phyloP scores from a whole-genome alignment of 1,140 invertebrate genomes.

The Brachionus koreanus region DNA sequence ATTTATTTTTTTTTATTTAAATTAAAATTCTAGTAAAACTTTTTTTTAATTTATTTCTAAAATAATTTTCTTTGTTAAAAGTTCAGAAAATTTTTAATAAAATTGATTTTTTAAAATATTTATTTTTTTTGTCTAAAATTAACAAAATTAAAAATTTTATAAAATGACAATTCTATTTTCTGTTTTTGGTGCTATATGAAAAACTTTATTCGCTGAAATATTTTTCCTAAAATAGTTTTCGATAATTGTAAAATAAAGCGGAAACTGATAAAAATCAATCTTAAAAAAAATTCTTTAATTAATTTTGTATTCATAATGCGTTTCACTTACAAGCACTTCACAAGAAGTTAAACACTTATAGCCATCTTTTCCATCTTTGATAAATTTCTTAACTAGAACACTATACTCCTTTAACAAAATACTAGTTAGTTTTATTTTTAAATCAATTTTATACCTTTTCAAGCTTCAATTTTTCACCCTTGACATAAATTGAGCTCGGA shows the following conservation, averaged over 20 bases:
- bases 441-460: conserved; percentile 2
- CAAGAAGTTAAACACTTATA: conserved; percentile 12
- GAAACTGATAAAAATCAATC: conserved; percentile 28
- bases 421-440: background rate
- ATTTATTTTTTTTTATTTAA: too few relatives aligned
- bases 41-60: too few relatives aligned
- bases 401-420: background rate
- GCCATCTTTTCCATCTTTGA: conserved; percentile 40
- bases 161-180: conserved; percentile 20
- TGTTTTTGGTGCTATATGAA: background rate
- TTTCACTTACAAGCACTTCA: background rate
- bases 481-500: conserved; percentile 43
- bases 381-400: background rate
- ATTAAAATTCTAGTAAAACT: too few relatives aligned
- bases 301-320: background rate
- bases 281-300: background rate
- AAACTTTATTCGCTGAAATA: background rate
- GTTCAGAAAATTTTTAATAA: too few relatives aligned
- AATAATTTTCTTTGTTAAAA: too few relatives aligned
- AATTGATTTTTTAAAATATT: too few relatives aligned
- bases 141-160: background rate
- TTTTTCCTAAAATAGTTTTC: conserved; percentile 29
- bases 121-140: too few relatives aligned
- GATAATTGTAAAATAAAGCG: conserved; percentile 1
- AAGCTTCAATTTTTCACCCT: background rate